Evolutionary conservation across 1,140 invertebrate genomes (phyloP).

Genomic region (Oncopodura yosiiana): DNA sequence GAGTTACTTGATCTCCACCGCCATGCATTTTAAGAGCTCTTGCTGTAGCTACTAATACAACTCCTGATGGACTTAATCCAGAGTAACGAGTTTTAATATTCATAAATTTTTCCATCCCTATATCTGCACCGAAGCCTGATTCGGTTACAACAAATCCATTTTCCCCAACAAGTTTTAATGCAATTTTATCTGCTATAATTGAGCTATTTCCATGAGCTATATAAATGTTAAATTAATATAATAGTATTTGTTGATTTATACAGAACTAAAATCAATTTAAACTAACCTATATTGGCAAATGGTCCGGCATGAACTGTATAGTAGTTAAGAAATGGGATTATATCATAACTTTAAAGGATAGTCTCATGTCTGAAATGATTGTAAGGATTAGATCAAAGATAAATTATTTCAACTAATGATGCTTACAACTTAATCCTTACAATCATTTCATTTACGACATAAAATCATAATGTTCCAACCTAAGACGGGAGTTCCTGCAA

Average conservation of each 20-base stretch:
- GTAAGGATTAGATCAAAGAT: not conserved
- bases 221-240: too few species aligned
- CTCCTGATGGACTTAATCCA: conserved; percentile 72
- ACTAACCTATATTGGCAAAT: conserved; percentile 99
- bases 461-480: too few species aligned
- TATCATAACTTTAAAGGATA: too few species aligned
- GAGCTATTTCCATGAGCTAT: conserved; percentile 93
- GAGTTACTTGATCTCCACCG: conserved; percentile 77
- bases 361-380: too few species aligned
- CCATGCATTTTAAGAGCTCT: conserved; percentile 98
- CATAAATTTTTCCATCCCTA: conserved; percentile 98
- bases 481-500: too few species aligned
- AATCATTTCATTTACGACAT: too few species aligned
- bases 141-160: conserved; percentile 93
- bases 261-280: not conserved
- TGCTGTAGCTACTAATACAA: conserved; percentile 87
- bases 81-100: conserved; percentile 95
- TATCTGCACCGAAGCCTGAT: conserved; percentile 96
- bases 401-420: not conserved
- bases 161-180: conserved; percentile 82
- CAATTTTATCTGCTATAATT: conserved; percentile 88
- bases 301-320: conserved; percentile 92
- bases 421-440: not conserved
- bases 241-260: not conserved
- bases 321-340: too few species aligned